These are phyloP conservation scores for Onthophagus taurus DNA, from an alignment of 1,140 invertebrate species.

Conservation along the genomic window DNA sequence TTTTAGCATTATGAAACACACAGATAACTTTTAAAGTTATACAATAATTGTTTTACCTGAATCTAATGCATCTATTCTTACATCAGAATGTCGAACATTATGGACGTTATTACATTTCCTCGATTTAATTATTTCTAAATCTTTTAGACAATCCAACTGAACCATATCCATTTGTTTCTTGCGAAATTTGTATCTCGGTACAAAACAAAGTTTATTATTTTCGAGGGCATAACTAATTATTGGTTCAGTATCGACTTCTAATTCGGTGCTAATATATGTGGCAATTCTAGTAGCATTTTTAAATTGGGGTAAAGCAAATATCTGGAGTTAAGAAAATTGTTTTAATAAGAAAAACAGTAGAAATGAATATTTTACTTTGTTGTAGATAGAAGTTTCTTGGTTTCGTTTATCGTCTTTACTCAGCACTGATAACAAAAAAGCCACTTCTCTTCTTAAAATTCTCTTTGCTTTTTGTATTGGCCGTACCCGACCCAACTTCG, in stretches of 20 bases:
- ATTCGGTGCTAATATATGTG: constrained; percentile 61
- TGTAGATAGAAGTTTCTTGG: constrained; percentile 42
- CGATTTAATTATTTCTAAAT: constrained; percentile 57
- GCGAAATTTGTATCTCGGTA: constrained; percentile 48
- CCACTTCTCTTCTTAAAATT: constrained; percentile 2
- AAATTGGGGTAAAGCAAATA: constrained; percentile 37
- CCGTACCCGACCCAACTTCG: background rate
- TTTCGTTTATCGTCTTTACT: constrained; percentile 43
- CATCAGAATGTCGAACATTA: constrained; percentile 58
- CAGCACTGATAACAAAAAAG: constrained; percentile 26
- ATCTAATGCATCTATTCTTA: constrained; percentile 59
- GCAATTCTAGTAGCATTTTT: constrained; percentile 55
- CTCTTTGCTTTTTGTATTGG: constrained; percentile 3
- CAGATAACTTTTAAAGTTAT: too few species aligned
- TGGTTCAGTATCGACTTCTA: constrained; percentile 62
- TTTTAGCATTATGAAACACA: too few species aligned
- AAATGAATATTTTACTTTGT: constrained; percentile 36
- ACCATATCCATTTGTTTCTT: constrained; percentile 62
- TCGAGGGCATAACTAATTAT: constrained; percentile 59
- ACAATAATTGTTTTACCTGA: constrained; percentile 41
- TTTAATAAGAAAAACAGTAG: background rate
- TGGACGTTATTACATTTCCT: constrained; percentile 82
- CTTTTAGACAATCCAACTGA: constrained; percentile 49
- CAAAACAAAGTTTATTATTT: constrained; percentile 52
- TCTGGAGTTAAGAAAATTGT: constrained; percentile 24